A percentile compares a stretch with the other conserved stretches of the same genome.
These are phyloP conservation scores for Drosophila sp. DNA, from an alignment of 1,140 invertebrate species.

Conservation along the genomic window DNA sequence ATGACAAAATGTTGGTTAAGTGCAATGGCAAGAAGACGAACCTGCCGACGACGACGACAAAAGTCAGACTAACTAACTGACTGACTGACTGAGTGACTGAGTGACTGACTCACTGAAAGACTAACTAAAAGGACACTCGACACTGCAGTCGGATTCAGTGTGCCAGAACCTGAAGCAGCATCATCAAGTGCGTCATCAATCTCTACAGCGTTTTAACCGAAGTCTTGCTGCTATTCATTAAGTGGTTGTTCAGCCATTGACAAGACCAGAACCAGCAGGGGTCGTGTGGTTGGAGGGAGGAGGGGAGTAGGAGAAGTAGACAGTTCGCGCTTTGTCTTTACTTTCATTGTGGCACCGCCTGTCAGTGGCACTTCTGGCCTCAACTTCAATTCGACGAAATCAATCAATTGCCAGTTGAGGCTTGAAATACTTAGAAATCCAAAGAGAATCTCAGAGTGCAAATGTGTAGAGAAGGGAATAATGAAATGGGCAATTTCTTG, in stretches of 20 bases:
- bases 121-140: conserved; percentile 48
- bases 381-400: conserved; percentile 46
- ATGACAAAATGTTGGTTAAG: conserved; percentile 78
- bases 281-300: neutral
- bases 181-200: conserved; percentile 78
- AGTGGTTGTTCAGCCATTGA: conserved; percentile 43
- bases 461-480: conserved; percentile 29
- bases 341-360: conserved; percentile 62
- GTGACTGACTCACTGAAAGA: conserved; percentile 7
- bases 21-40: conserved; percentile 36
- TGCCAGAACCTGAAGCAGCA: conserved; percentile 27
- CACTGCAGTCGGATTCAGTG: conserved; percentile 49
- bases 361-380: conserved; percentile 65
- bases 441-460: conserved; percentile 7
- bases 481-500: conserved; percentile 6
- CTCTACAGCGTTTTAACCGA: conserved; percentile 49
- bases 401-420: conserved; percentile 65
- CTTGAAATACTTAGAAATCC: conserved; percentile 42
- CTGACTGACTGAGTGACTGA: conserved; percentile 35
- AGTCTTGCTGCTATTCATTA: conserved; percentile 65
- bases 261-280: conserved; percentile 4
- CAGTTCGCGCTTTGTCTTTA: conserved; percentile 74
- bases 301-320: conserved; percentile 47
- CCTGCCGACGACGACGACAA: conserved; percentile 24
- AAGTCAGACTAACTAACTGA: conserved; percentile 57